These are phyloP conservation scores for Acyrthosiphon pisum DNA, from an alignment of 1,140 invertebrate species.

Conservation along the genomic window DNA sequence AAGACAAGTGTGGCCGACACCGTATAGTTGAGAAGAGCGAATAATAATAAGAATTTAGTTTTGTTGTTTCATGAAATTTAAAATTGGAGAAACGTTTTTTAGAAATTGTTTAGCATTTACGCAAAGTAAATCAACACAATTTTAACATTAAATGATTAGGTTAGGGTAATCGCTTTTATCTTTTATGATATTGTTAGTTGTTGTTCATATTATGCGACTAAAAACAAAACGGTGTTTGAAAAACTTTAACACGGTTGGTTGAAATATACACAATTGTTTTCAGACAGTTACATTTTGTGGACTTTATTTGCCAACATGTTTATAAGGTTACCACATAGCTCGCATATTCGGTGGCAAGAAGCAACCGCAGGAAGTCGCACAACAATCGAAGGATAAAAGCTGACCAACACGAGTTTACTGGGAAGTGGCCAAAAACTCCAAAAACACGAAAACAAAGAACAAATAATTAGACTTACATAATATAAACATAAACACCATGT, in stretches of 20 bases:
- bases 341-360: not conserved
- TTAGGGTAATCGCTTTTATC: not conserved
- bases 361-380: not conserved
- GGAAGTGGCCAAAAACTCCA: not conserved
- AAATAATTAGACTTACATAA: not conserved
- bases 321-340: not conserved
- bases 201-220: not conserved
- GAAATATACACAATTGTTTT: not conserved
- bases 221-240: not conserved
- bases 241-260: not conserved
- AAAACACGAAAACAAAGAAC: not conserved
- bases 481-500: not conserved
- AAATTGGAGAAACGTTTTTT: not conserved
- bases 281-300: not conserved
- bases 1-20: rapidly evolving
- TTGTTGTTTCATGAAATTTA: not conserved
- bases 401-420: conserved; percentile 8
- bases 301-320: conserved; percentile 34
- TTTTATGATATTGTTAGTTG: not conserved
- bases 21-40: not conserved
- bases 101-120: not conserved
- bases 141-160: not conserved
- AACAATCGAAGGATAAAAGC: conserved; percentile 31
- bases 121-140: not conserved
- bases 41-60: not conserved